phyloP scores from a whole-genome alignment of 1,140 invertebrate species.

The Forficula auricularia region DNA sequence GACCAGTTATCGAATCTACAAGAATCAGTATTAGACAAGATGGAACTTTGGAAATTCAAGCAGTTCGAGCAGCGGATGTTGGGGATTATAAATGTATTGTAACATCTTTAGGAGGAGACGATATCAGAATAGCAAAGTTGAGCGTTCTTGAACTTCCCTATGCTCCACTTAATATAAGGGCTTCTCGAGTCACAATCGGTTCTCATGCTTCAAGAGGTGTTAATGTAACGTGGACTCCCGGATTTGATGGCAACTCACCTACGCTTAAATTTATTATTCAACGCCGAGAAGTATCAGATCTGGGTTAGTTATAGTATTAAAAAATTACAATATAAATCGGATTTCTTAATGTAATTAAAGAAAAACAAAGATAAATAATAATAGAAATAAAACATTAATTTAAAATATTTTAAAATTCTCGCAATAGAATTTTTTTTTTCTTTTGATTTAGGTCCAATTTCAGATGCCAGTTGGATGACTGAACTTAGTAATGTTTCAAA shows the following conservation, averaged over 20 bases:
- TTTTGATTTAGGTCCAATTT: slow-evolving; percentile 47
- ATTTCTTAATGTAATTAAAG: slow-evolving; percentile 4
- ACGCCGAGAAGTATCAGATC: slow-evolving; percentile 67
- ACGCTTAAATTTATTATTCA: slow-evolving; percentile 87
- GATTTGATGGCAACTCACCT: slow-evolving; percentile 92
- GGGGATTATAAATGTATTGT: slow-evolving; percentile 69
- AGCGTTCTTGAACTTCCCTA: slow-evolving; percentile 88
- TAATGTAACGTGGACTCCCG: slow-evolving; percentile 84
- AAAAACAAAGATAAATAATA: too few relatives aligned
- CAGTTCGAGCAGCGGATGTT: slow-evolving; percentile 64
- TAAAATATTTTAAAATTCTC: too few relatives aligned
- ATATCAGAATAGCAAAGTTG: slow-evolving; percentile 64
- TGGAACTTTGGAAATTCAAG: slow-evolving; percentile 60
- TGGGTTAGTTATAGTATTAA: slow-evolving; percentile 39
- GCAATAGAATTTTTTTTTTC: too few relatives aligned
- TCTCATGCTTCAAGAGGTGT: slow-evolving; percentile 40
- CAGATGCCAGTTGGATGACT: slow-evolving; percentile 77
- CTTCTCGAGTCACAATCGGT: slow-evolving; percentile 39
- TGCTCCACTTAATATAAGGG: slow-evolving; percentile 70
- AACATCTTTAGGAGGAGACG: slow-evolving; percentile 74
- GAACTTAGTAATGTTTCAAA: slow-evolving; percentile 73
- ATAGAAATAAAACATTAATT: too few relatives aligned
- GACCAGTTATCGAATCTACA: too few relatives aligned
- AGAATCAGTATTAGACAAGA: slow-evolving; percentile 48
- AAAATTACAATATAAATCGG: neutral